Evolutionary conservation across 2,113 vertebrate genomes (phyloP).

Genomic region (Callochromis pleurospilus): DNA sequence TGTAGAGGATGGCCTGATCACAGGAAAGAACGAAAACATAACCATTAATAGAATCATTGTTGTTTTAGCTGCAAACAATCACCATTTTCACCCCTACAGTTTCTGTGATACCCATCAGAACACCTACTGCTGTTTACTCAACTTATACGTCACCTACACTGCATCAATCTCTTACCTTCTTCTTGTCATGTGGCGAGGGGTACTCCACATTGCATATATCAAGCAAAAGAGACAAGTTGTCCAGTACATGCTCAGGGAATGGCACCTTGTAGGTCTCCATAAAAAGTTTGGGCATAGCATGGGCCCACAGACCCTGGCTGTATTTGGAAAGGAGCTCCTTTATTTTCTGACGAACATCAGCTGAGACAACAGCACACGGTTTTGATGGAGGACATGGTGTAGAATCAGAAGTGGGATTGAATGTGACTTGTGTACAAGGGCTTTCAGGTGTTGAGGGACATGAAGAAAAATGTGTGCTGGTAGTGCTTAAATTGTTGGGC

Average conservation of each 20-base stretch:
- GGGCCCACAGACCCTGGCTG: slow-evolving; percentile 83
- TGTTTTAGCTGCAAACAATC: background rate
- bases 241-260: slow-evolving; percentile 77
- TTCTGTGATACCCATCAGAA: background rate
- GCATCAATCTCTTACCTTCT: slow-evolving; percentile 52
- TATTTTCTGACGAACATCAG: slow-evolving; percentile 75
- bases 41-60: background rate
- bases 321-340: slow-evolving; percentile 80
- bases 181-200: slow-evolving; percentile 71
- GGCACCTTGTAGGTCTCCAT: slow-evolving; percentile 78
- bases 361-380: background rate
- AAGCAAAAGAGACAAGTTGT: slow-evolving; percentile 75
- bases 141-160: background rate
- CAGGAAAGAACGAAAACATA: background rate
- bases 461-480: background rate
- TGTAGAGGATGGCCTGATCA: slow-evolving; percentile 81
- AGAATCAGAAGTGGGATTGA: background rate
- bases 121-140: background rate
- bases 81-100: background rate
- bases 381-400: background rate
- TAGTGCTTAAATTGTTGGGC: background rate
- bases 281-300: slow-evolving; percentile 84
- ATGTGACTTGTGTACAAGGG: background rate
- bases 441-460: background rate
- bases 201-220: slow-evolving; percentile 82